Evolutionary conservation across 92 coral and sea anemone species (phyloP), one percentile per base, ranked within the genome.

Genomic region (Chrysogorgia sp.): DNA sequence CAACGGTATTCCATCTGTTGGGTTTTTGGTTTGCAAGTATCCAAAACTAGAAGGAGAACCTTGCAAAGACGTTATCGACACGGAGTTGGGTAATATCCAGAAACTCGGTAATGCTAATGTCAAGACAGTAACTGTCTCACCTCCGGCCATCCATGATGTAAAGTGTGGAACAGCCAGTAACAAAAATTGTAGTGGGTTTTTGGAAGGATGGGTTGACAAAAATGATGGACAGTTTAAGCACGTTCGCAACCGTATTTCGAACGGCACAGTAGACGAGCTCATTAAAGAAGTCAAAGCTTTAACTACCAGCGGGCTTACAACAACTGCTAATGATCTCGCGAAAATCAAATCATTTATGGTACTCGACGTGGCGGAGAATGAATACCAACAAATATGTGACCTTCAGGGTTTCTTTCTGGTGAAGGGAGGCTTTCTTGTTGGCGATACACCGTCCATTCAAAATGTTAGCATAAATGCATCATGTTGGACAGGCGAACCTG

Each of bases 1-100:
- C 45, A 68, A 71, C 58, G 74, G 34, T 47, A 85, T 61, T 31
- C 70, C 76, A 26, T 12, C 85, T 7, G 84, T 84, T 79, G 88
- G 81, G 33, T 79, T 84, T 47, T 26, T 84, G 74, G 88, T 84
- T 71, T 84, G 88, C 84, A 79, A 79, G 34, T 57, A 30, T 25
- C 28, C 74, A 41, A n/a, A 31, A 35, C 72, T 33, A 21, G 69
- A 32, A 53, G 81, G 67, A 30, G 72, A 25, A 5, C 47, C 12
- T 20, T 84, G 88, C 34, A 58, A 35, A 13, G 41, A 12, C 24
- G 64, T 62, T 19, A 78, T 84, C 19, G 32, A 49, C 35, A 40
- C 13, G 10, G 88, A 84, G 74, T 21, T 84, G 30, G 1, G 32
- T 21, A 84, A 84, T 41, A 40, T 84, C 13, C 25, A 58, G 33